Evolutionary conservation across 1,140 invertebrate genomes (phyloP).

Genomic region (Reticulitermes speratus): DNA sequence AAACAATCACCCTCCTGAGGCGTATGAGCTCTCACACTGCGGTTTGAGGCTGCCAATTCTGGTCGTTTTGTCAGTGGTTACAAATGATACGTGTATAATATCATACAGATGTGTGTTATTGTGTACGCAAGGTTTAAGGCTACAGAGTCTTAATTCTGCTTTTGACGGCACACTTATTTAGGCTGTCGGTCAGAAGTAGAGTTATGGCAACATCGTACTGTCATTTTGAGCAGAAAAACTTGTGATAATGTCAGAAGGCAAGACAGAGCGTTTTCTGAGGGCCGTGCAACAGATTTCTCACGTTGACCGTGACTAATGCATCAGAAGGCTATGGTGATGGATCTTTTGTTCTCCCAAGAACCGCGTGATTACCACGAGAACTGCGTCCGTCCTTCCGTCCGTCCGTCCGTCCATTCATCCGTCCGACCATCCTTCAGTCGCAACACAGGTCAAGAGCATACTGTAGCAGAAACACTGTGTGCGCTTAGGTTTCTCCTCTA

Average conservation of each 20-base stretch:
- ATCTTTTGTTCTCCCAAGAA: constrained; percentile 1
- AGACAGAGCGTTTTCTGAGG: background rate
- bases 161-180: too few species aligned
- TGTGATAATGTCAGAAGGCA: constrained; percentile 1
- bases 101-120: too few species aligned
- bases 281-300: constrained; percentile 14
- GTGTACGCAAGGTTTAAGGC: too few species aligned
- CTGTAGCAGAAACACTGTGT: too few species aligned
- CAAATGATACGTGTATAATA: too few species aligned
- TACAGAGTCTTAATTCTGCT: too few species aligned
- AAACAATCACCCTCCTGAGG: too few species aligned
- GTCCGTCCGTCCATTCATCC: background rate
- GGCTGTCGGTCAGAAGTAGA: background rate
- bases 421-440: background rate
- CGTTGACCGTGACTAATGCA: constrained; percentile 1
- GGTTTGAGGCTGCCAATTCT: too few species aligned
- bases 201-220: background rate
- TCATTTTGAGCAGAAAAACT: background rate
- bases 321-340: background rate
- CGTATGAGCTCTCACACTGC: too few species aligned
- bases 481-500: too few species aligned
- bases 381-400: background rate
- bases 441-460: background rate
- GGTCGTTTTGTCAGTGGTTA: too few species aligned
- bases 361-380: constrained; percentile 3